Base-by-base conservation (phyloP, 2,797 vertebrate genomes). In the Netta rufina region DNA sequence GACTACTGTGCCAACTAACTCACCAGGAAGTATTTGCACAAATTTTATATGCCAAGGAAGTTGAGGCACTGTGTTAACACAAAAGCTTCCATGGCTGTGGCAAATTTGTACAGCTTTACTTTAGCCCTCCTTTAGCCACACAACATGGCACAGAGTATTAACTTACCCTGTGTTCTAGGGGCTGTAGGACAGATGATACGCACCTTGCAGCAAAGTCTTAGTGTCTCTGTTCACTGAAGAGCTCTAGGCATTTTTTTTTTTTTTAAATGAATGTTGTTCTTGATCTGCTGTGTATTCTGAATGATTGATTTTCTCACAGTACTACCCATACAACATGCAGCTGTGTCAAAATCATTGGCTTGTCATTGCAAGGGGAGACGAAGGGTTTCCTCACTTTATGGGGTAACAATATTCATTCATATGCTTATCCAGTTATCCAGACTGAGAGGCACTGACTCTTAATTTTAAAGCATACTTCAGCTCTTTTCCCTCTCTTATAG, bases 301-400 rank as follows among this genome's bases (percentile, higher is more conserved):
- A 74, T 83, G 49, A 92, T 80, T 94, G 33, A 94, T 88, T 94
- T 95, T 90, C 91, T 75, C 43, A 56, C 65, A 88, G 54, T 69
- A 87, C 66, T 74, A 89, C 76, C 32, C 64, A 79, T 36, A 56
- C 74, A 79, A 13, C 43, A 84, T 78, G 73, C 79, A 92, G 51
- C 51, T 81, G 58, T 72, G 77, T 62, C 79, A 92, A 79, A 94
- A 93, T 92, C 87, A 93, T 62, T 94, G 58, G 92, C 91, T 85
- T 92, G 58, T 75, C 91, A 70, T 18, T 86, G 70, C 73, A 86
- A 90, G 80, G 41, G 45, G 33, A 92, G 78, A 61, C 77, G 89
- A 89, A 93, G 15, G 32, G 24, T 71, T 71, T 71, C 28, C 51
- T 14, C 28, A 32, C 39, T 71, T 71, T 39, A 71, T 56, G 36